Evolutionary conservation across 2,797 vertebrate genomes (phyloP), one percentile per base, ranked within the genome.

Genomic region (Anas georgica): DNA sequence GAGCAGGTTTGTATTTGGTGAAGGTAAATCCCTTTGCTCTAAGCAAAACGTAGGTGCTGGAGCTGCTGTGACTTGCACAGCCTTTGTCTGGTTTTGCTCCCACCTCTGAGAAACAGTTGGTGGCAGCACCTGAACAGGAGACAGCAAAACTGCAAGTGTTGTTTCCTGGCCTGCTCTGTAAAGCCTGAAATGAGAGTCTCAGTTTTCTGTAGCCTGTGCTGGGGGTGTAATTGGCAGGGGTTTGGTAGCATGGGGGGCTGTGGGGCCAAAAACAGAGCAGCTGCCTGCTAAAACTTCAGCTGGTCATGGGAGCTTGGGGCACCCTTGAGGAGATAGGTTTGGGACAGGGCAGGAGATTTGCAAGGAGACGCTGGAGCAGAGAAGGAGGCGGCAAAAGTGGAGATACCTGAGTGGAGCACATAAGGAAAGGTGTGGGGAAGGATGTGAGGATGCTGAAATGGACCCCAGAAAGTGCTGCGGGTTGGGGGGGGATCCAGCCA

Each of bases 271-370:
- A 60, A 21, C 16, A 37, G 59, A 37, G 23, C 58, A 25, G 22
- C 33, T 60, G 58, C 8, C 17, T 3, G 17, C 22, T 1, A 9
- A 13, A 41, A 41, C 10, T 2, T 35, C 5, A 2, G 0, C 23
- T 2, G 7, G 13, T 29, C 1, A 5, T 17, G 17, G 33, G 31
- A 70, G 72, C 20, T 1, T 28, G 2, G 5, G 59, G 59, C 66
- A 2, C 33, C 62, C 5, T 6, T 2, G 55, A 2, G 8, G 55
- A 2, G 6, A 1, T 3, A 1, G 41, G 63, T 3, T 2, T 23
- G 82, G 18, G 14, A 2, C 4, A 1, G 37, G 52, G 16, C 31
- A 4, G 69, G 37, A 35, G 50, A 22, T 3, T 3, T 0, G 0
- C 0, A 2, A 48, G 52, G 39, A 18, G 58, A 26, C 1, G 0